Conservation (phyloP, 1,140 invertebrate species). For the Rhyzopertha dominica region DNA sequence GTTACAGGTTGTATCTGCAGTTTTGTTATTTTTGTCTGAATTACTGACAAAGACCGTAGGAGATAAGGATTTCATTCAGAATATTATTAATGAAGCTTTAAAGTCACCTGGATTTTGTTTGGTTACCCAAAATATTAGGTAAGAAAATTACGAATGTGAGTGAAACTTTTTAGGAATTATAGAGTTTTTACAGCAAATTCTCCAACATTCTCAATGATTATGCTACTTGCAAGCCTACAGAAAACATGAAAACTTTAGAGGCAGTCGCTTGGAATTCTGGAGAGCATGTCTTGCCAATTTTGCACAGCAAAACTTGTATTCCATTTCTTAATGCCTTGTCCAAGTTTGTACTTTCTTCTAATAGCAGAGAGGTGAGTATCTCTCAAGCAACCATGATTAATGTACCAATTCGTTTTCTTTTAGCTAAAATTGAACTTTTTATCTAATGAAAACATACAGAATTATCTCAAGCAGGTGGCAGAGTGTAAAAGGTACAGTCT, state of each 20-base stretch:
- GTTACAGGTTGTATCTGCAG: too few species aligned
- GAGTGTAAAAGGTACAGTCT: slow-evolving; percentile 34
- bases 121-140: slow-evolving; percentile 33
- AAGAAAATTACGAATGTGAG: slow-evolving; percentile 15
- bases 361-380: slow-evolving; percentile 22
- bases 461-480: slow-evolving; percentile 28
- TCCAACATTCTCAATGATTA: slow-evolving; percentile 49
- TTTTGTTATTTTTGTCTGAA: too few species aligned
- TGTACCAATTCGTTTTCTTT: slow-evolving; percentile 20
- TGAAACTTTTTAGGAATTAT: too few species aligned
- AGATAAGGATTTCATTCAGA: too few species aligned
- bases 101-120: slow-evolving; percentile 29
- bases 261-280: slow-evolving; percentile 44
- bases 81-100: too few species aligned
- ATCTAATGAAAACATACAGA: slow-evolving; percentile 28
- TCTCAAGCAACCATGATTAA: slow-evolving; percentile 14
- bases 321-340: slow-evolving; percentile 49
- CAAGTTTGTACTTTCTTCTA: slow-evolving; percentile 33
- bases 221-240: slow-evolving; percentile 43
- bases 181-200: too few species aligned
- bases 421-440: slow-evolving; percentile 42
- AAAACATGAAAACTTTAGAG: slow-evolving; percentile 43
- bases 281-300: slow-evolving; percentile 50
- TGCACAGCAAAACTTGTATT: slow-evolving; percentile 49
- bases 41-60: too few species aligned